A percentile compares a stretch with the other conserved stretches of the same genome.
These are phyloP conservation scores for Butorides virescens DNA, from an alignment of 2,113 vertebrate genomes.

Conservation along the genomic window DNA sequence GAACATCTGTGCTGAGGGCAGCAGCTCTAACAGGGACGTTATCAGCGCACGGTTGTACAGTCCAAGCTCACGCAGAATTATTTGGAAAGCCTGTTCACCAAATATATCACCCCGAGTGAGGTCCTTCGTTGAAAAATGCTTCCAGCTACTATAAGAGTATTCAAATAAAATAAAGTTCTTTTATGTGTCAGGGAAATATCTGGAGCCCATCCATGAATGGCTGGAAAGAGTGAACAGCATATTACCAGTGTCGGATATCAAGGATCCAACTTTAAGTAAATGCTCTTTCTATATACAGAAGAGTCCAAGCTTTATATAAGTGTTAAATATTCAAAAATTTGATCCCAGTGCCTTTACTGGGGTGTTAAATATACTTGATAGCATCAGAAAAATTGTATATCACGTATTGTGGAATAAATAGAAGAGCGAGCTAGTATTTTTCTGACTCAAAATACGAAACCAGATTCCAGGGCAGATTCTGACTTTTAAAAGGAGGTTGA, in stretches of 20 bases:
- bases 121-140: conserved; percentile 33
- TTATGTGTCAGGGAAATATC: conserved; percentile 19
- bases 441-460: background rate
- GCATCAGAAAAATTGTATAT: background rate
- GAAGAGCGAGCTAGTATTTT: conserved; percentile 15
- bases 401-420: background rate
- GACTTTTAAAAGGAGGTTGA: conserved; percentile 1
- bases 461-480: conserved; percentile 33
- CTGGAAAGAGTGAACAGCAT: conserved; percentile 20
- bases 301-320: background rate
- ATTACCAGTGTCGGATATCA: background rate
- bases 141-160: conserved; percentile 3
- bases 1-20: background rate
- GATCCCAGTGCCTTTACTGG: background rate
- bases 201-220: conserved; percentile 21
- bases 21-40: background rate
- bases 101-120: conserved; percentile 1
- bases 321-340: background rate
- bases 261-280: background rate
- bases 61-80: background rate
- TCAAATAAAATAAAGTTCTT: conserved; percentile 36
- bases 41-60: background rate
- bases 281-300: background rate
- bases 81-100: conserved; percentile 15
- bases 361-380: background rate